A percentile compares a stretch with the other conserved stretches of the same genome.
Conservation (phyloP, 2,113 vertebrate genomes). For the Trinectes maculatus region DNA sequence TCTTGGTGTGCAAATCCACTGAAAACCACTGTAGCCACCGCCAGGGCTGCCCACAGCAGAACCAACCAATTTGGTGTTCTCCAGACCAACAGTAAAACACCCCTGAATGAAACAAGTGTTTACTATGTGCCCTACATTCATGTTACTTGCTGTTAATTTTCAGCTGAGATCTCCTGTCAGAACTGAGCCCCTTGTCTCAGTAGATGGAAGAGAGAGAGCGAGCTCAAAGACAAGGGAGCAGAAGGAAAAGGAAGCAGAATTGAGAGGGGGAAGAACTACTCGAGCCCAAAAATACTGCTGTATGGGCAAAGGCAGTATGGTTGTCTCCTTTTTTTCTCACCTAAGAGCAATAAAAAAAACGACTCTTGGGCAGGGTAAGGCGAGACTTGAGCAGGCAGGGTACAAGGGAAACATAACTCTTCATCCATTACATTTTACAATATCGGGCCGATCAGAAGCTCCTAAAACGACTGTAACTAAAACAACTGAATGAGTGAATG, state of each 20-base stretch:
- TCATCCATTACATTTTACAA: slow-evolving; percentile 64
- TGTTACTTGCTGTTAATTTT: slow-evolving; percentile 63
- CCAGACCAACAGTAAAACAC: slow-evolving; percentile 49
- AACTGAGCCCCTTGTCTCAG: slow-evolving; percentile 37
- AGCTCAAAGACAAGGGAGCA: slow-evolving; percentile 68
- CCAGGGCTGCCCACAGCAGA: slow-evolving; percentile 44
- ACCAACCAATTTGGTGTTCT: slow-evolving; percentile 46
- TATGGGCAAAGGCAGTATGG: slow-evolving; percentile 70
- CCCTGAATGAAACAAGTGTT: slow-evolving; percentile 65
- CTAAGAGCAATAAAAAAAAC: slow-evolving; percentile 51
- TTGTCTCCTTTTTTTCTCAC: slow-evolving; percentile 54
- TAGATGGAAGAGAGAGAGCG: slow-evolving; percentile 33
- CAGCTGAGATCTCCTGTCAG: slow-evolving; percentile 55
- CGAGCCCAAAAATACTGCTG: slow-evolving; percentile 49
- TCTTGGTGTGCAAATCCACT: slow-evolving; percentile 38
- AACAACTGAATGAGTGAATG: slow-evolving; percentile 38
- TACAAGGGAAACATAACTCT: slow-evolving; percentile 16
- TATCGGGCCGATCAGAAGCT: slow-evolving; percentile 45
- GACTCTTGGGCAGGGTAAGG: slow-evolving; percentile 65
- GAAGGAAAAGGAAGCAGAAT: slow-evolving; percentile 62
- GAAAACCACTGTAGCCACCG: slow-evolving; percentile 53
- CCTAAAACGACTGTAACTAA: slow-evolving; percentile 27
- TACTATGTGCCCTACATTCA: slow-evolving; percentile 80
- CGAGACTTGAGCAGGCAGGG: slow-evolving; percentile 53
- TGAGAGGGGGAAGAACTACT: slow-evolving; percentile 50